Conservation (phyloP, 64 coral and sea anemone species). For the Stichodactyla helianthus region DNA sequence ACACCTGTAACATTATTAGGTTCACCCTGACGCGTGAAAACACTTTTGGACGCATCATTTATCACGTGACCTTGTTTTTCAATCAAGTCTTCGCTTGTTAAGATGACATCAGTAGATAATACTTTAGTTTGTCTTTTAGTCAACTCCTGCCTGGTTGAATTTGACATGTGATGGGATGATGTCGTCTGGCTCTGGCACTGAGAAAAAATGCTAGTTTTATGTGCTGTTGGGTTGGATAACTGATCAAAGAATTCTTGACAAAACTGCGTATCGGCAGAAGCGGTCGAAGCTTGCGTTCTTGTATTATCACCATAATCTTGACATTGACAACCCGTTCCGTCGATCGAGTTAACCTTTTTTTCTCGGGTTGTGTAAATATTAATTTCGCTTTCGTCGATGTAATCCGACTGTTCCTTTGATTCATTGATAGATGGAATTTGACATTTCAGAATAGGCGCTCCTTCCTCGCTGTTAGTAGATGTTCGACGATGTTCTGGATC, state of each 20-base stretch:
- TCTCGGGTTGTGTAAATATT: background rate
- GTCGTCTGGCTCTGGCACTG: background rate
- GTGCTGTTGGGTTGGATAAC: slow-evolving; percentile 14
- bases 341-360: background rate
- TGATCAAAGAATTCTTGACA: slow-evolving; percentile 25
- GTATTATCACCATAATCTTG: background rate
- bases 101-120: background rate
- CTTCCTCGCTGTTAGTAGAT: slow-evolving; percentile 34
- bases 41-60: background rate
- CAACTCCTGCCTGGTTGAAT: background rate
- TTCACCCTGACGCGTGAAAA: background rate
- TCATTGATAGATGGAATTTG: background rate
- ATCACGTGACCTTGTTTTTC: background rate
- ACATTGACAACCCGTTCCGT: background rate
- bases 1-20: background rate
- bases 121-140: background rate
- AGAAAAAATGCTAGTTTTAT: background rate
- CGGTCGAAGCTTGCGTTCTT: background rate
- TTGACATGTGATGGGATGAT: background rate
- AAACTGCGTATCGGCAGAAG: background rate
- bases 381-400: background rate
- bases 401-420: background rate
- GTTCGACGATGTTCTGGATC: slow-evolving; percentile 30
- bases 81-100: background rate
- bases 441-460: background rate